Base-by-base conservation (phyloP, 1,140 invertebrate species). In the Tetragnatha versicolor region DNA sequence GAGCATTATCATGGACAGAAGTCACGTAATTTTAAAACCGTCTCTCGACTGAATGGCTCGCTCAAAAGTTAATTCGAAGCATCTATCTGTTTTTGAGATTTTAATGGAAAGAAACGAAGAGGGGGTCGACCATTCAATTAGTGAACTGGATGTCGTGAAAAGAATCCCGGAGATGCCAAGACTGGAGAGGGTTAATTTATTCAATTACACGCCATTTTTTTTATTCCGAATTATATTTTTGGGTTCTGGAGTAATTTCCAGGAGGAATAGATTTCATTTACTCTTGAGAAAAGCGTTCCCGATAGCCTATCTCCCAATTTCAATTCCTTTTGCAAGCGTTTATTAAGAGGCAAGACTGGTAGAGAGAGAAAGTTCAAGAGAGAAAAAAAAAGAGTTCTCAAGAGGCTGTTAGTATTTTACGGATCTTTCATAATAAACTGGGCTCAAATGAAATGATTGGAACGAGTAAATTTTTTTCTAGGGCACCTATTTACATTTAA, bases 61-160 rank as follows among this genome's bases (percentile, higher is more conserved):
- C 39, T 25, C 61, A 5, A 20, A 47, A 39, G 61, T 42, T 65
- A 65, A 65, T 65, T 65, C 33, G 39, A 33, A 27, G 35, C 61
- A 22, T 65, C 35, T 31, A 65, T 42, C 35, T 65, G 61, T 65
- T 65, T 65, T 65, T 65, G 61, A 65, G 61, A 65, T 65, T 65
- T 65, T 65, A 65, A 65, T 65, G 42, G 61, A 65, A 65, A n/a
- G n/a, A n/a, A n/a, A n/a, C n/a, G n/a, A n/a, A n/a, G n/a, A n/a
- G n/a, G 35, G 35, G 31, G 31, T 35, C 27, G 31, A 37, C 25
- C 39, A 65, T 65, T 65, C 61, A 65, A 65, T 65, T 65, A 65
- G 39, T 42, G 61, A 42, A 65, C 42, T 42, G 27, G 37, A 35
- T 65, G 7, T 65, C 61, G 39, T 65, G 61, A 65, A 42, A 65